Conservation (phyloP, 2,797 vertebrate genomes). For the Poecilia wingei region DNA sequence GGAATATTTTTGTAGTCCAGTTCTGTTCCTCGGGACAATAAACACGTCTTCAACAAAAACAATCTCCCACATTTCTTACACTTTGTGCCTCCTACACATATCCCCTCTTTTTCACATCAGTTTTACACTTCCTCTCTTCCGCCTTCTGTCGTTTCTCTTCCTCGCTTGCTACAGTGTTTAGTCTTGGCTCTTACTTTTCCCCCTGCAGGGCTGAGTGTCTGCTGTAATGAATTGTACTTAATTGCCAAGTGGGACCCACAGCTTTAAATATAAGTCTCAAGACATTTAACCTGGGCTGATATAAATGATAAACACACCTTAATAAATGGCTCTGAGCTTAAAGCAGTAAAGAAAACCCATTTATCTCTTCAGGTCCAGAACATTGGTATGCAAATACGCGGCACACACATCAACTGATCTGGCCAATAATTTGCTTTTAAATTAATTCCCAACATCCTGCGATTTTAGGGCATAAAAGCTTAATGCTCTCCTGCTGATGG, state of each 20-base stretch:
- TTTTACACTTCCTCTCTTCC: conserved; percentile 25
- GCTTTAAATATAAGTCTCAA: conserved; percentile 80
- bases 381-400: conserved; percentile 34
- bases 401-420: conserved; percentile 27
- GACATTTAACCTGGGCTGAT: conserved; percentile 79
- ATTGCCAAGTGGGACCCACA: conserved; percentile 75
- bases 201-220: conserved; percentile 72
- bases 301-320: conserved; percentile 79
- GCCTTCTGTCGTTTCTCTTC: conserved; percentile 27
- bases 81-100: conserved; percentile 39
- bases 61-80: conserved; percentile 46
- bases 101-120: conserved; percentile 33
- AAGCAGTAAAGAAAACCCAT: conserved; percentile 54
- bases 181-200: conserved; percentile 57
- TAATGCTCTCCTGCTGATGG: conserved; percentile 1
- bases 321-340: conserved; percentile 67
- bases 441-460: conserved; percentile 24
- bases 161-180: conserved; percentile 40
- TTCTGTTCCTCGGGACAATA: background rate
- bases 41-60: conserved; percentile 34
- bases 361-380: conserved; percentile 45
- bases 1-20: conserved; percentile 20
- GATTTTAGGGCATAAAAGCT: conserved; percentile 15
- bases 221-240: conserved; percentile 82
- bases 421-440: conserved; percentile 40